phyloP scores from a whole-genome alignment of 2,797 vertebrate genomes.

The Trematomus bernacchii region DNA sequence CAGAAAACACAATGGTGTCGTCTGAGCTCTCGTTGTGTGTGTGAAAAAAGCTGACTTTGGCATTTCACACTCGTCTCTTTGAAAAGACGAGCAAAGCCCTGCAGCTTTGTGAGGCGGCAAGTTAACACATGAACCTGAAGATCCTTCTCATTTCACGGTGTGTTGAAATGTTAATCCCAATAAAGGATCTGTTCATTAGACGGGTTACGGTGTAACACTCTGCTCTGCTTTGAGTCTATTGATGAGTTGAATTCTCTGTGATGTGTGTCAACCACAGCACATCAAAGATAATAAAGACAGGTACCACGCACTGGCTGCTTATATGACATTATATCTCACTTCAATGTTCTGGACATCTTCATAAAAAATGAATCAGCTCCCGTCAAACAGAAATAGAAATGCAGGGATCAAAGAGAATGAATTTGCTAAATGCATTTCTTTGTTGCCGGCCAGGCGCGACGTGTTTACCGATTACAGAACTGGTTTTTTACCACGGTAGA shows the following conservation, averaged over 20 bases:
- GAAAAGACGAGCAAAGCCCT: conserved; percentile 71
- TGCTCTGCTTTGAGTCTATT: conserved; percentile 49
- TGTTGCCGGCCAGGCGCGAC: conserved; percentile 58
- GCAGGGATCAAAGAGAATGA: conserved; percentile 61
- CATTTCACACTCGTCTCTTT: conserved; percentile 63
- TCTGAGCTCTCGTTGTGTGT: conserved; percentile 49
- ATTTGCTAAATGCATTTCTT: conserved; percentile 64
- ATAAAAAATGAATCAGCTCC: conserved; percentile 57
- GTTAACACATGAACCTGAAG: conserved; percentile 79
- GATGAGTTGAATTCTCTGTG: conserved; percentile 70
- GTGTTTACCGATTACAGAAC: conserved; percentile 66
- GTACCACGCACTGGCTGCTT: conserved; percentile 19
- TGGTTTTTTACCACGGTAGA: conserved; percentile 64
- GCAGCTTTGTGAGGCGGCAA: conserved; percentile 73
- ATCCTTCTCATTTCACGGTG: conserved; percentile 57
- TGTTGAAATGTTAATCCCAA: conserved; percentile 66
- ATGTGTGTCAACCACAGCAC: conserved; percentile 57
- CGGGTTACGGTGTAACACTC: conserved; percentile 45
- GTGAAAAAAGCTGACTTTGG: conserved; percentile 57
- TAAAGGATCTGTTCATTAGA: conserved; percentile 46
- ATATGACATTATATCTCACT: conserved; percentile 41
- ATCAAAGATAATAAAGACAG: conserved; percentile 60
- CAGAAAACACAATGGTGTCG: conserved; percentile 43
- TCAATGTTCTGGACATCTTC: conserved; percentile 26
- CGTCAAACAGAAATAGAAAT: conserved; percentile 41